These are phyloP conservation scores for Tuta absoluta DNA, from an alignment of 2,888 invertebrate genomes.

Conservation along the genomic window DNA sequence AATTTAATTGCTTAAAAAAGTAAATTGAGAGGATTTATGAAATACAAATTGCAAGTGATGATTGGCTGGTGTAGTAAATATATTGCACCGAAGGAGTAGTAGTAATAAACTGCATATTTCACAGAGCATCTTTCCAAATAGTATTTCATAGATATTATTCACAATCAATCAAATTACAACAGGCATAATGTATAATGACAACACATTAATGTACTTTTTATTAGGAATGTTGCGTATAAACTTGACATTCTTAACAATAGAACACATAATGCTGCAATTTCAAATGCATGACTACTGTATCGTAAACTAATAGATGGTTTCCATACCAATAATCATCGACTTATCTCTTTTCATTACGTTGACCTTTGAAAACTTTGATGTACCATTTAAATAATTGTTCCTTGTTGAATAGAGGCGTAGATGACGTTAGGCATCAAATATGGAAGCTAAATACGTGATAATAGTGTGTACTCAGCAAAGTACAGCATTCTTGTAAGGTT, in stretches of 20 bases:
- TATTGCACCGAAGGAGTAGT: neutral
- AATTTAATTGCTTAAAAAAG: no score
- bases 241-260: conserved; percentile 4
- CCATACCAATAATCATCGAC: conserved; percentile 2
- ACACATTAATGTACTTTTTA: neutral
- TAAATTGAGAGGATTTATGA: no score
- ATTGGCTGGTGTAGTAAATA: neutral
- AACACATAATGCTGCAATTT: conserved; percentile 4
- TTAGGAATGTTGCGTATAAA: neutral
- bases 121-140: neutral
- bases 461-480: conserved; percentile 25
- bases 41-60: no score
- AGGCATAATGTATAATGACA: neutral
- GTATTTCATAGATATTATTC: neutral
- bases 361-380: neutral
- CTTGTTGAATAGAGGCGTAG: neutral
- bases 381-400: conserved; percentile 4
- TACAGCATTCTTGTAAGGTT: conserved; percentile 56
- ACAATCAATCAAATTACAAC: neutral
- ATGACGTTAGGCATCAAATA: neutral
- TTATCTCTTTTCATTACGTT: neutral
- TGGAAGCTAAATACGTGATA: conserved; percentile 9
- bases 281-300: conserved; percentile 1
- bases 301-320: neutral
- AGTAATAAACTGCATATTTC: conserved; percentile 8